Evolutionary conservation across 1,140 invertebrate genomes (phyloP), one percentile per base, ranked within the genome.

Genomic region (Hylaeus anthracinus): DNA sequence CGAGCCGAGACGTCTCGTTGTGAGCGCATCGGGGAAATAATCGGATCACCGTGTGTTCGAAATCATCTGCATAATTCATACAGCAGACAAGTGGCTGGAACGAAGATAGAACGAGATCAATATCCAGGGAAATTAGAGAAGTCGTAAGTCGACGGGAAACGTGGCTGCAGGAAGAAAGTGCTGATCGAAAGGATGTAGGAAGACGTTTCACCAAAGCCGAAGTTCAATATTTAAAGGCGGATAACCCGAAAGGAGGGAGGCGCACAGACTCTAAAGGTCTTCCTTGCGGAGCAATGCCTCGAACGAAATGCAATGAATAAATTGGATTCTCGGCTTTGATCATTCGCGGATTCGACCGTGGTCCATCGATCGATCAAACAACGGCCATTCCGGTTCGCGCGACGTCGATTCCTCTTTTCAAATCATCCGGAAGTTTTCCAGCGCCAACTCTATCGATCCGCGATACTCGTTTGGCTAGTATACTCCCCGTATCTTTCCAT

Each of bases 161-260:
- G 58, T 56, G 58, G 26, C 58, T 4, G 45, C 48, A 85, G 66
- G 70, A 78, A 74, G 79, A 51, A 74, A 80, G 72, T 74, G 77
- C 69, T 72, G 72, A 67, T 67, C 72, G 78, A 80, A 58, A 61
- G 78, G 72, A 75, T 80, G 72, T 75, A 67, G 53, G 53, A 79
- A 74, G 63, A 10, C 78, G 72, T 75, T 67, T 66, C 55, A 39
- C 58, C 58, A 55, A 67, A 67, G 73, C 51, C 56, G 6, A 86
- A 80, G 76, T 87, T 86, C 85, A 86, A 87, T 87, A 87, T 86
- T 87, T 86, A 86, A 86, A 87, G 72, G 72, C 77, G 85, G 85
- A 86, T 87, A 86, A 87, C 77, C 77, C 85, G 58, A 67, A 60
- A 69, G 26, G 26, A 26, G 26, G 26, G 82, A 81, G 72, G 79